Evolutionary conservation across 2,113 vertebrate genomes (phyloP).

Genomic region (Hemiscyllium ocellatum): DNA sequence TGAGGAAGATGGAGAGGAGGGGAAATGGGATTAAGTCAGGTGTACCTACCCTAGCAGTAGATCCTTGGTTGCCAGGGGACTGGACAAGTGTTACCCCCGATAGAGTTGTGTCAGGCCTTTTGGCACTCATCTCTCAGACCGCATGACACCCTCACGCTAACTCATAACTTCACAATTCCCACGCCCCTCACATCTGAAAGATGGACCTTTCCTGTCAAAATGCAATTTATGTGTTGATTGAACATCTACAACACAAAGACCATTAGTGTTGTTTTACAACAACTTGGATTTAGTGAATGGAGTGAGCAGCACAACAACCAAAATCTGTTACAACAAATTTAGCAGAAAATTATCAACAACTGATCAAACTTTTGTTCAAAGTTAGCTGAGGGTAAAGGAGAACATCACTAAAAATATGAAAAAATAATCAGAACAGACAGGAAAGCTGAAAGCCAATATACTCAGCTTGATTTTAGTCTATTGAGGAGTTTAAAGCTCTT

Average conservation of each 20-base stretch:
- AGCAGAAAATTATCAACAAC: background rate
- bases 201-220: background rate
- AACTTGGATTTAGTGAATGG: background rate
- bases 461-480: background rate
- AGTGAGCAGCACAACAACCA: background rate
- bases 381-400: background rate
- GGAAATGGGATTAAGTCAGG: too few relatives aligned
- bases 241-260: background rate
- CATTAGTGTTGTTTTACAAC: background rate
- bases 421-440: background rate
- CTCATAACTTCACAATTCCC: too few relatives aligned
- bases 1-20: too few relatives aligned
- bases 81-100: too few relatives aligned
- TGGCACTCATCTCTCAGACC: too few relatives aligned
- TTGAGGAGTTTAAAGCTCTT: background rate
- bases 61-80: too few relatives aligned
- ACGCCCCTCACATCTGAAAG: background rate
- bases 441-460: background rate
- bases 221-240: background rate
- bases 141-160: too few relatives aligned
- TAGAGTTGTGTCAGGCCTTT: too few relatives aligned
- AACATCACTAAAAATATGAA: background rate
- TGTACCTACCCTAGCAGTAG: too few relatives aligned
- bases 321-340: background rate
- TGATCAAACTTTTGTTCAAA: background rate